These are phyloP conservation scores for Neomicropteryx cornuta DNA, from an alignment of 1,140 invertebrate genomes.

Conservation along the genomic window DNA sequence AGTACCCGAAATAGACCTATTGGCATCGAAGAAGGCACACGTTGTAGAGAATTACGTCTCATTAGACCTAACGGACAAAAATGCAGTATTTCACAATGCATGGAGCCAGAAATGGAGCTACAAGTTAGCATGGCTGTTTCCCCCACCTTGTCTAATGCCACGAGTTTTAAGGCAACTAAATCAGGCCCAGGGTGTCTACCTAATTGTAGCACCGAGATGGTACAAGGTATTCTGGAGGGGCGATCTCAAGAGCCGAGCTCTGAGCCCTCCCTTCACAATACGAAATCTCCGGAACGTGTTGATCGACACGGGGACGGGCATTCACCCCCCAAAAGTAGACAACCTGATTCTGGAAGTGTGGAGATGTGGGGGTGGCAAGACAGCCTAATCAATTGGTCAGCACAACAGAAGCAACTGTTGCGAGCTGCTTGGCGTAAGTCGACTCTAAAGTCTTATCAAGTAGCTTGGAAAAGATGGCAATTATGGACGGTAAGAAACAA, in stretches of 20 bases:
- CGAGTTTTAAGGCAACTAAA: constrained; percentile 22
- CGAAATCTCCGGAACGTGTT: constrained; percentile 14
- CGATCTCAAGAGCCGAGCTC: constrained; percentile 18
- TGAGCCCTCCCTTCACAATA: constrained; percentile 16
- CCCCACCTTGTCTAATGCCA: constrained; percentile 23
- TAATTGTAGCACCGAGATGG: constrained; percentile 22
- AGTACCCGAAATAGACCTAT: constrained; percentile 20
- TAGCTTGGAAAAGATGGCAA: constrained; percentile 13
- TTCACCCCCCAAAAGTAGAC: constrained; percentile 17
- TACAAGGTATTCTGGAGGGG: constrained; percentile 22
- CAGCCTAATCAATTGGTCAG: constrained; percentile 9
- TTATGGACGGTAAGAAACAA: constrained; percentile 12
- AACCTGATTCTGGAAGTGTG: constrained; percentile 19
- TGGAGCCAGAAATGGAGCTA: constrained; percentile 21
- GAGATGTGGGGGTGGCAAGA: constrained; percentile 20
- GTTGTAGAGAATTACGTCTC: constrained; percentile 19
- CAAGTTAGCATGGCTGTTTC: constrained; percentile 25
- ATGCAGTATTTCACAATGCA: constrained; percentile 20
- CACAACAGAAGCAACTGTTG: constrained; percentile 10
- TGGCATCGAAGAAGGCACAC: constrained; percentile 18
- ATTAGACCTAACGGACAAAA: constrained; percentile 12
- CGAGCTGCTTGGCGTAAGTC: constrained; percentile 13
- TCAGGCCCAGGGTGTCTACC: constrained; percentile 14
- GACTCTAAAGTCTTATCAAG: constrained; percentile 16
- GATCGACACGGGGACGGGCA: constrained; percentile 17